A percentile compares a stretch with the other conserved stretches of the same genome.
Conservation (phyloP, 2,797 vertebrate species). For the Urophycis tenuis region DNA sequence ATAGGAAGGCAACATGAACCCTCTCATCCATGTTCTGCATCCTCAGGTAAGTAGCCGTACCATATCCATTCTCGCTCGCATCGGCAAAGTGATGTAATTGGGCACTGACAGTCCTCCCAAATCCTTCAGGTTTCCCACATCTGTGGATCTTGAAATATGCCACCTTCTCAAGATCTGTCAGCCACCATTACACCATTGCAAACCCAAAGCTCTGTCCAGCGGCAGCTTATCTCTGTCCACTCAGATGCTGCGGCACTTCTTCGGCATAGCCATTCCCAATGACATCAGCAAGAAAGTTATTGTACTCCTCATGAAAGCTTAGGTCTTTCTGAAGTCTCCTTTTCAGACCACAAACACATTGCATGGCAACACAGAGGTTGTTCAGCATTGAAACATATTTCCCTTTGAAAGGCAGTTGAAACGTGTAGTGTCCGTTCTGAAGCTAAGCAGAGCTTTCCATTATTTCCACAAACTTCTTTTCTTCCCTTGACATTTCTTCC, state of each 20-base stretch:
- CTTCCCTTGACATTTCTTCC: background rate
- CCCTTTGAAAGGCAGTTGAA: background rate
- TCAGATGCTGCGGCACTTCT: background rate
- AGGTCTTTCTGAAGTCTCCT: background rate
- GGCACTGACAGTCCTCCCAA: slow-evolving; percentile 7
- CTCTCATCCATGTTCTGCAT: background rate
- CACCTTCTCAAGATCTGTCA: background rate
- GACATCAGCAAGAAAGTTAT: background rate
- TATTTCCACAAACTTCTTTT: background rate
- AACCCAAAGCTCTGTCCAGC: too few species aligned
- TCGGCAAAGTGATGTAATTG: slow-evolving; percentile 27
- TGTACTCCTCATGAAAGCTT: background rate
- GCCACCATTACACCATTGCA: too few species aligned
- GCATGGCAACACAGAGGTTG: background rate
- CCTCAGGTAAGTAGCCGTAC: background rate
- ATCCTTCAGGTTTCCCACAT: slow-evolving; percentile 17
- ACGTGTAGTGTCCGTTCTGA: background rate
- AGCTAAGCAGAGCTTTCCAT: too few species aligned
- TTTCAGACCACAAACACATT: too few species aligned
- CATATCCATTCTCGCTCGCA: slow-evolving; percentile 3
- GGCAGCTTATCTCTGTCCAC: background rate
- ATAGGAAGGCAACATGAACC: slow-evolving; percentile 12
- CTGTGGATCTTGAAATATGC: slow-evolving; percentile 11
- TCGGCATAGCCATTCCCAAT: background rate
- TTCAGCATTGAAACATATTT: background rate